Percentiles rank a stretch among this genome's conserved stretches.
Evolutionary conservation across 2,888 invertebrate species (phyloP).

Genomic region (Eilema depressum): DNA sequence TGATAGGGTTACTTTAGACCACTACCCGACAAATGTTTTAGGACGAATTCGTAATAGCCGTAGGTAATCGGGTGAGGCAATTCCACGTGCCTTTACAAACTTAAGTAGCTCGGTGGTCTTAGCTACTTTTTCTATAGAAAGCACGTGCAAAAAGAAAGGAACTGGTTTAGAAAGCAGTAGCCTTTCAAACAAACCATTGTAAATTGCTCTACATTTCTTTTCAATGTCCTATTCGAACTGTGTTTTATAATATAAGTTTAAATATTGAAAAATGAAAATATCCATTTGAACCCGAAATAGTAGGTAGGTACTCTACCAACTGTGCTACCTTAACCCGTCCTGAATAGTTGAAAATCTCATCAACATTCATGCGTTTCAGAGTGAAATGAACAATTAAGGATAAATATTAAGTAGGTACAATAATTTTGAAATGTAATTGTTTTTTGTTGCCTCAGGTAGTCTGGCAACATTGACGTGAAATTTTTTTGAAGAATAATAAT

Average conservation of each 20-base stretch:
- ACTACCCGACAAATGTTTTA: constrained; percentile 30
- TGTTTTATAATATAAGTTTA: not conserved
- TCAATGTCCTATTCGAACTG: not conserved
- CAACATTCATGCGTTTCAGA: not conserved
- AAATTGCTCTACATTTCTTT: not conserved
- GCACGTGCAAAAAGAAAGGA: not conserved
- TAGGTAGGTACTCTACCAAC: not conserved
- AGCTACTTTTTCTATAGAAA: not conserved
- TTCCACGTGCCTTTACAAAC: constrained; percentile 1
- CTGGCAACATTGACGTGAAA: not conserved
- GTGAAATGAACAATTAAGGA: not conserved
- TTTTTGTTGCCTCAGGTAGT: not conserved
- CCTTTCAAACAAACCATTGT: not conserved
- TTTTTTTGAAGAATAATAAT: too few species aligned
- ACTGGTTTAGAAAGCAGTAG: constrained; percentile 4
- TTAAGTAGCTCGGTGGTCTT: constrained; percentile 4
- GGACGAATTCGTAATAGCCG: constrained; percentile 21
- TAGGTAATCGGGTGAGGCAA: constrained; percentile 2
- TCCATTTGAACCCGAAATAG: not conserved
- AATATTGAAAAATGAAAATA: not conserved
- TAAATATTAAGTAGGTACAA: not conserved
- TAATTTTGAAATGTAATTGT: too few species aligned
- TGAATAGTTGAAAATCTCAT: not conserved
- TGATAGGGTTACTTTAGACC: constrained; percentile 67
- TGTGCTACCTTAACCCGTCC: not conserved